These are phyloP conservation scores for Noctua pronuba DNA, from an alignment of 2,888 invertebrate genomes.

Conservation along the genomic window DNA sequence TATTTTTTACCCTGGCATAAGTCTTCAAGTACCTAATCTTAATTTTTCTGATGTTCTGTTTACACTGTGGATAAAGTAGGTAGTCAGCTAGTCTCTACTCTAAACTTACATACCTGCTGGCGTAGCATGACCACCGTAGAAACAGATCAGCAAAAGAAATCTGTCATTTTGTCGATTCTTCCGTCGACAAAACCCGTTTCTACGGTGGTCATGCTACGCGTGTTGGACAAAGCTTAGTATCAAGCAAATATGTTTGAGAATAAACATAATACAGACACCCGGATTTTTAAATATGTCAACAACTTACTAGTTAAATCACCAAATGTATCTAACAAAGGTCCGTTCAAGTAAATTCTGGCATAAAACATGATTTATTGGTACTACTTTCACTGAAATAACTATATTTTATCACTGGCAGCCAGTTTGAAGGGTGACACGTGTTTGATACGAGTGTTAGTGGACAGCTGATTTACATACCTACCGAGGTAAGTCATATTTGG, in stretches of 20 bases:
- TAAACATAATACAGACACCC: neutral
- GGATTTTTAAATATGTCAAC: constrained; percentile 35
- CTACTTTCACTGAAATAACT: constrained; percentile 59
- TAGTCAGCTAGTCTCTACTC: no score
- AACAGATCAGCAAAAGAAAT: no score
- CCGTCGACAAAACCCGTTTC: no score
- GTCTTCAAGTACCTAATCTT: no score
- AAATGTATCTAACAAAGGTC: constrained; percentile 41
- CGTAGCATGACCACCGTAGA: no score
- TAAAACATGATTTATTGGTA: constrained; percentile 55
- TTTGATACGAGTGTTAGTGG: constrained; percentile 37
- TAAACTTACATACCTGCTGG: no score
- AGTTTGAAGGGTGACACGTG: constrained; percentile 60
- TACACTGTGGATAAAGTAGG: neutral
- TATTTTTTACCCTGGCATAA: no score
- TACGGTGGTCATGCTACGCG: no score
- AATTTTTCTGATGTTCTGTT: neutral
- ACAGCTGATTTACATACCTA: constrained; percentile 55
- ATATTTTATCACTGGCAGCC: constrained; percentile 54
- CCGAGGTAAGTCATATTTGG: constrained; percentile 27
- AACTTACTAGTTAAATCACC: constrained; percentile 33
- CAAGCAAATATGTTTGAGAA: neutral
- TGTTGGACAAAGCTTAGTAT: neutral
- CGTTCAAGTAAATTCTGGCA: constrained; percentile 45
- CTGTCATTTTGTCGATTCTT: no score